Conservation (phyloP, 2,113 vertebrate species). For the Cromileptes altivelis region DNA sequence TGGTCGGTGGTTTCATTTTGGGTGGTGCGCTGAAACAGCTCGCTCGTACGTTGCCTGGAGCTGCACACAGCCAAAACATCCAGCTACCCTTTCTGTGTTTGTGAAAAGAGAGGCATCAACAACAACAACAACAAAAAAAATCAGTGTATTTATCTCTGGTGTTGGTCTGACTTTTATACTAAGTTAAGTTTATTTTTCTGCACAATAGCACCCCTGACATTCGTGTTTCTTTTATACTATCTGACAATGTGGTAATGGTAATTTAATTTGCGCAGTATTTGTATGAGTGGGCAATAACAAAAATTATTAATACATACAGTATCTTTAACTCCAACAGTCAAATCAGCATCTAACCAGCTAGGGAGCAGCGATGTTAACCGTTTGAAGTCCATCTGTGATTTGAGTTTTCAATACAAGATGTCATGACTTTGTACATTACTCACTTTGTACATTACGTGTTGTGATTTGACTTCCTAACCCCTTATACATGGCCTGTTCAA, state of each 20-base stretch:
- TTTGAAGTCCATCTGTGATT: not conserved
- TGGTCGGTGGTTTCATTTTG: constrained; percentile 24
- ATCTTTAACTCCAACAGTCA: not conserved
- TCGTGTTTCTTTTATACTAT: not conserved
- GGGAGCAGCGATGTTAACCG: not conserved
- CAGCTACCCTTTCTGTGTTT: not conserved
- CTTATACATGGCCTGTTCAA: too few relatives aligned
- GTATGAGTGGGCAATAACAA: not conserved
- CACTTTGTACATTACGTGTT: not conserved
- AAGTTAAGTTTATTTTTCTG: not conserved
- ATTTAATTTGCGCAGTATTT: not conserved
- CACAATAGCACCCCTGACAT: not conserved
- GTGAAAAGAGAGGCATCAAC: not conserved
- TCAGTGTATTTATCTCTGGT: not conserved
- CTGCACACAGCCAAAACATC: constrained; percentile 27
- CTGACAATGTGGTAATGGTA: not conserved
- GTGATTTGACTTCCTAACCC: not conserved
- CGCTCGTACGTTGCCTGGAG: constrained; percentile 9
- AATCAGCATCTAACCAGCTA: not conserved
- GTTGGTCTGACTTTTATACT: not conserved
- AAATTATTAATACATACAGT: not conserved
- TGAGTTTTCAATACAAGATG: not conserved
- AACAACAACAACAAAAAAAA: not conserved
- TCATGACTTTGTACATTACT: not conserved
- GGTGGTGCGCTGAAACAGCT: not conserved